Percentiles rank a stretch among this genome's conserved stretches.
phyloP scores from a whole-genome alignment of 2,888 invertebrate genomes.

The Diploptera punctata region DNA sequence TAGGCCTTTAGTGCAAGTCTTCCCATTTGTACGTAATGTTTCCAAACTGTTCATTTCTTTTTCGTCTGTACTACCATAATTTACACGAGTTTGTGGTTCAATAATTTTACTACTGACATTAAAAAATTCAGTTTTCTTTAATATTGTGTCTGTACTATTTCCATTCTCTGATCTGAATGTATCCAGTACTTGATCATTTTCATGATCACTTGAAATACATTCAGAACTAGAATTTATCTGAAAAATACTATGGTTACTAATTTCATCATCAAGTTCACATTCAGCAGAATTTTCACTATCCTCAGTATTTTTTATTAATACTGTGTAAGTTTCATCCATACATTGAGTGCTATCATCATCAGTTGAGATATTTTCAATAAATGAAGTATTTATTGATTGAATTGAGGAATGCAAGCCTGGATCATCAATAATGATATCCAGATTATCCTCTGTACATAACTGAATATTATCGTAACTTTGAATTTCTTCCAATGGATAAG shows the following conservation, averaged over 20 bases:
- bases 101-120: not conserved
- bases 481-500: not conserved
- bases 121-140: not conserved
- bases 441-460: no score
- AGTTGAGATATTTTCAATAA: not conserved
- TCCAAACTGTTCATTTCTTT: not conserved
- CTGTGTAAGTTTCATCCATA: no score
- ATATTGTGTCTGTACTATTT: not conserved
- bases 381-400: not conserved
- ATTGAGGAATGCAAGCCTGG: not conserved
- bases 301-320: no score
- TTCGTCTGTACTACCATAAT: constrained; percentile 9
- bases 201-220: not conserved
- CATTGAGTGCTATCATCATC: not conserved
- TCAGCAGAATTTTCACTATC: no score
- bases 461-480: not conserved
- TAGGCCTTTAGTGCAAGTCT: not conserved
- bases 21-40: not conserved
- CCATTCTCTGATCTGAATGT: not conserved
- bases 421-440: not conserved
- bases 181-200: not conserved
- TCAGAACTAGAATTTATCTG: not conserved
- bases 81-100: not conserved
- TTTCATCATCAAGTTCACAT: no score
- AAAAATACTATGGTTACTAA: no score